phyloP scores from a whole-genome alignment of 1,140 invertebrate genomes.

The Frieseomelitta varia region DNA sequence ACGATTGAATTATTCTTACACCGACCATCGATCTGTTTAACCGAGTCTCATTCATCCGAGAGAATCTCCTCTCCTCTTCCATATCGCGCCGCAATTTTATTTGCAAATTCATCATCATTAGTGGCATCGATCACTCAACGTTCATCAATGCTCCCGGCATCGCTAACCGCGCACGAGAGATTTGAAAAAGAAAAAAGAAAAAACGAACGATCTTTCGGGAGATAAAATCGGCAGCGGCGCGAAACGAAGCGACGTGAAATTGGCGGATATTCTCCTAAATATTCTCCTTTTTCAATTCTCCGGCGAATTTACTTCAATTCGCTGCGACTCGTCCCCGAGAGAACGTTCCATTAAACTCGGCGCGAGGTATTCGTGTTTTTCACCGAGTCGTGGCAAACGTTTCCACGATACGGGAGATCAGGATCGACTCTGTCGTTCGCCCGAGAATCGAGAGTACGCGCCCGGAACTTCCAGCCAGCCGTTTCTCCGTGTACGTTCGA shows the following conservation, averaged over 20 bases:
- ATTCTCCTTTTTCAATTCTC: neutral
- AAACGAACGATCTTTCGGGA: no score
- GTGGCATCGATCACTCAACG: neutral
- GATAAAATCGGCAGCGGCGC: neutral
- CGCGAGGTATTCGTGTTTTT: neutral
- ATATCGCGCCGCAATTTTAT: slow-evolving; percentile 19
- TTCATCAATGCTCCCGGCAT: neutral
- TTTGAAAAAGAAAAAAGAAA: neutral
- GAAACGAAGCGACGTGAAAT: neutral
- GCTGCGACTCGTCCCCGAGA: neutral
- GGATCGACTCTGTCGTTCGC: slow-evolving; percentile 26
- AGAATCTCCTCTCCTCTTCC: neutral
- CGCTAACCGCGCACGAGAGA: neutral
- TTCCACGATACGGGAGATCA: neutral
- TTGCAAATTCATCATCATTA: neutral
- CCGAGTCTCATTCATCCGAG: no score
- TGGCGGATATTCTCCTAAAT: neutral
- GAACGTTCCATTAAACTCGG: neutral
- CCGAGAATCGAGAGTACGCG: neutral
- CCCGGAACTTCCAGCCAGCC: neutral
- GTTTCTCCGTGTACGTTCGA: neutral
- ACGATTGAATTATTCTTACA: slow-evolving; percentile 30
- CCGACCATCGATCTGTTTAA: slow-evolving; percentile 31
- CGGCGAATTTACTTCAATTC: neutral
- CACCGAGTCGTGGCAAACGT: neutral